Evolutionary conservation across 1,140 invertebrate species (phyloP), one percentile per base, ranked within the genome.

Genomic region (Cydia splendana): DNA sequence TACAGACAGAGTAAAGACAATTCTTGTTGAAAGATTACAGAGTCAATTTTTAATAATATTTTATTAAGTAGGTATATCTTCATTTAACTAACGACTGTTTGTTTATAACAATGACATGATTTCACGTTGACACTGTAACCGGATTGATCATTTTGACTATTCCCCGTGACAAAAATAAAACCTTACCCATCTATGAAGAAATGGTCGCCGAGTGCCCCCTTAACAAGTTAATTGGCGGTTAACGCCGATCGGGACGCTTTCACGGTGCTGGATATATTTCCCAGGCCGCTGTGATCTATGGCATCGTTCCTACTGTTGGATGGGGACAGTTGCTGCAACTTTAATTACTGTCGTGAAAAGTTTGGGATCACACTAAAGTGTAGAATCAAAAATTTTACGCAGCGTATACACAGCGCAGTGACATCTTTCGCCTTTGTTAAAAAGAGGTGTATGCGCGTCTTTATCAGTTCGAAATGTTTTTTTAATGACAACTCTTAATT

Each of bases 221-320:
- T 53, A 53, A 53, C n/a, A 53, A n/a, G 15, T n/a, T 53, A 53
- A 18, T 53, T 42, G 34, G 67, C 18, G 30, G 67, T 42, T 71
- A 71, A 69, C 34, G 67, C 30, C 2, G n/a, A 45, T 42, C 67
- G 15, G 12, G 65, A 20, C 67, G 30, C 67, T 71, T 42, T 71
- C 67, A 42, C 67, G n/a, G n/a, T 15, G 28, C 65, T 69, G 65
- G 65, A 69, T 34, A 69, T 69, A 69, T 69, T 69, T 69, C 28
- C 28, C 65, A 34, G 30, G 24, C 28, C 28, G 24, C 30, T 15
- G 65, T 69, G 65, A 69, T 34, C 5, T 69, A 69, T 69, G 65
- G 30, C 20, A 65, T 65, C 28, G 28, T 38, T 9, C n/a, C 42
- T 48, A 15, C 3, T 48, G 51, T 18, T 9, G 15, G 15, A 53